Percentiles rank a stretch among this genome's conserved stretches.
Evolutionary conservation across 2,888 invertebrate species (phyloP).

Genomic region (Smittia aterrima): DNA sequence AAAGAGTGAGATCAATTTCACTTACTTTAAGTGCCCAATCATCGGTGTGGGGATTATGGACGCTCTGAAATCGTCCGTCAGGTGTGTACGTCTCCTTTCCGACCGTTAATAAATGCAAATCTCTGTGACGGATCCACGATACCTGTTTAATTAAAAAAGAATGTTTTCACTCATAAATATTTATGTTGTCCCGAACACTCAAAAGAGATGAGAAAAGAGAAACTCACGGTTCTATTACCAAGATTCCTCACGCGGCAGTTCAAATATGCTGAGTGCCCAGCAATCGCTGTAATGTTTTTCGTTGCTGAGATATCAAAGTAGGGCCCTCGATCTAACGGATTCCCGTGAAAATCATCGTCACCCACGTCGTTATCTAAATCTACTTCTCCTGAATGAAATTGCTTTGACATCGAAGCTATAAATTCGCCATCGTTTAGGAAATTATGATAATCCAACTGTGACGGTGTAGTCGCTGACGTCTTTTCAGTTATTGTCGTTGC

Average conservation of each 20-base stretch:
- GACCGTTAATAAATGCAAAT: constrained; percentile 70
- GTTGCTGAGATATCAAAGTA: constrained; percentile 70
- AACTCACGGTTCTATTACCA: constrained; percentile 71
- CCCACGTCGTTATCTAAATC: constrained; percentile 17
- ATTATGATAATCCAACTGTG: constrained; percentile 34
- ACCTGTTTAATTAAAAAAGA: constrained; percentile 41
- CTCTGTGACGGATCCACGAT: constrained; percentile 59
- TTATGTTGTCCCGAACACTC: too few species aligned
- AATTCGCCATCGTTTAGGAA: constrained; percentile 32
- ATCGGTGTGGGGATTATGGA: constrained; percentile 80
- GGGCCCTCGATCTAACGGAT: constrained; percentile 60
- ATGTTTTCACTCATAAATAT: background rate
- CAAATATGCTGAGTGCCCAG: constrained; percentile 72
- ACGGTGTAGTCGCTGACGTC: constrained; percentile 19
- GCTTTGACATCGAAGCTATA: background rate
- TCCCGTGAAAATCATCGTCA: constrained; percentile 43
- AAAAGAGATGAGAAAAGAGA: background rate
- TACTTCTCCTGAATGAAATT: background rate
- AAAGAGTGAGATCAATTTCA: too few species aligned
- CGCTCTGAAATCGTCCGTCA: constrained; percentile 81
- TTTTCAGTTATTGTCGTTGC: constrained; percentile 19
- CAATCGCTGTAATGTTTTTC: constrained; percentile 74
- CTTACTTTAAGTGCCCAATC: constrained; percentile 79
- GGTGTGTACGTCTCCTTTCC: constrained; percentile 73
- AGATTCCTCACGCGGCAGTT: constrained; percentile 74